Percentiles rank a stretch among this genome's conserved stretches.
These are phyloP conservation scores for Nemoura dubitans DNA, from an alignment of 2,888 invertebrate species.

Conservation along the genomic window DNA sequence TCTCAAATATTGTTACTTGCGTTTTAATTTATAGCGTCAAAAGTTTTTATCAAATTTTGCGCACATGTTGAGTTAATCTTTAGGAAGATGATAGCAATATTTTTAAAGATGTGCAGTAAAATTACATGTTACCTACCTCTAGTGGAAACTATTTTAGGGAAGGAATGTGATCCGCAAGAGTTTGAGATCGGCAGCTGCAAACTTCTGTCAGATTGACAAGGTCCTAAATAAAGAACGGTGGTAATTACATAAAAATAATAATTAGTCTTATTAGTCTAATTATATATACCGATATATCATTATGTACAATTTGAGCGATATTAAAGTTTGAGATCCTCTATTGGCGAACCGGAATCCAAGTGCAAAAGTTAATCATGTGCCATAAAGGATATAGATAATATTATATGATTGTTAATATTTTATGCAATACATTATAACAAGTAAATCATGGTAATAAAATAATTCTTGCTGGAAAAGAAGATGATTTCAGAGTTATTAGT, in stretches of 20 bases:
- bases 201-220: not conserved
- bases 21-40: not conserved
- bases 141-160: not conserved
- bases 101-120: not conserved
- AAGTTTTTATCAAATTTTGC: no score
- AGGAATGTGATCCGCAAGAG: not conserved
- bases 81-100: not conserved
- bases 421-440: not conserved
- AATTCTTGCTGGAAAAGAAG: not conserved
- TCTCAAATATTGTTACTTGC: not conserved
- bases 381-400: not conserved
- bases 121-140: not conserved
- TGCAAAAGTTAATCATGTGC: not conserved
- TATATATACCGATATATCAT: not conserved
- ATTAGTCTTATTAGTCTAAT: not conserved
- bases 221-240: not conserved
- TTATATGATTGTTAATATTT: slow-evolving; percentile 9
- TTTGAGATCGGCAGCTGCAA: not conserved
- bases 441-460: not conserved
- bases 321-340: not conserved
- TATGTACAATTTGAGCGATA: not conserved
- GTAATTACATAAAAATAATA: not conserved
- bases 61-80: not conserved
- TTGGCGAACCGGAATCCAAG: not conserved
- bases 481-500: not conserved